A percentile compares a stretch with the other conserved stretches of the same genome.
phyloP scores from a whole-genome alignment of 2,888 invertebrate genomes.

The Thumatha senex region DNA sequence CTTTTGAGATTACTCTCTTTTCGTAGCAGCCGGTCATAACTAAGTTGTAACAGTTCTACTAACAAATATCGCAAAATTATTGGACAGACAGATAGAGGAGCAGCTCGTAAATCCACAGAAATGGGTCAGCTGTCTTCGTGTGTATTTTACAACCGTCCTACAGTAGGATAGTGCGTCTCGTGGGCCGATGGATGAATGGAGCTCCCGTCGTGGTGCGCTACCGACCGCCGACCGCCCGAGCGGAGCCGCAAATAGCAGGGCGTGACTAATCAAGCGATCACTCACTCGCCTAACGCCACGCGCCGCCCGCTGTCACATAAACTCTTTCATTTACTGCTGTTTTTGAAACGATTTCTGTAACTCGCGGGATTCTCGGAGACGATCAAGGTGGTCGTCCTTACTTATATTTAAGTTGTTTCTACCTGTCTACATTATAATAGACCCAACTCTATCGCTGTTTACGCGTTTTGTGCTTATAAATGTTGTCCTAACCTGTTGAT shows the following conservation, averaged over 20 bases:
- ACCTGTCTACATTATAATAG: too few species aligned
- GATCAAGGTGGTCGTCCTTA: not conserved
- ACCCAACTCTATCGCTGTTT: too few species aligned
- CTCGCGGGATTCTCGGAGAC: not conserved
- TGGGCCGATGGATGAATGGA: slow-evolving; percentile 3
- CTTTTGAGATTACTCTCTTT: not conserved
- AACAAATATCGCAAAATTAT: slow-evolving; percentile 3
- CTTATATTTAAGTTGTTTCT: too few species aligned
- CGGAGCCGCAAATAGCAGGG: slow-evolving; percentile 5
- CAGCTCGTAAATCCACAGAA: not conserved
- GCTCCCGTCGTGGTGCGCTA: slow-evolving; percentile 1
- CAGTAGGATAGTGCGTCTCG: not conserved
- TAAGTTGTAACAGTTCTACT: not conserved
- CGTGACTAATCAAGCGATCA: slow-evolving; percentile 6
- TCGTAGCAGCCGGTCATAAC: not conserved
- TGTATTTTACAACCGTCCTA: not conserved
- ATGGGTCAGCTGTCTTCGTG: not conserved
- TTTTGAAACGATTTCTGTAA: slow-evolving; percentile 2
- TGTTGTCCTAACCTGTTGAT: too few species aligned
- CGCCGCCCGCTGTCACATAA: slow-evolving; percentile 8
- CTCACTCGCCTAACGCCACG: not conserved
- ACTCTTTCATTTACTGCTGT: slow-evolving; percentile 10
- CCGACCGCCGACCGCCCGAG: not conserved
- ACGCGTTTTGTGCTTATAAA: too few species aligned
- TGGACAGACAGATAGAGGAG: not conserved